Percentiles rank a stretch among this genome's conserved stretches.
Conservation (phyloP, 2,888 invertebrate species). For the Mesodorylaimus sp. region DNA sequence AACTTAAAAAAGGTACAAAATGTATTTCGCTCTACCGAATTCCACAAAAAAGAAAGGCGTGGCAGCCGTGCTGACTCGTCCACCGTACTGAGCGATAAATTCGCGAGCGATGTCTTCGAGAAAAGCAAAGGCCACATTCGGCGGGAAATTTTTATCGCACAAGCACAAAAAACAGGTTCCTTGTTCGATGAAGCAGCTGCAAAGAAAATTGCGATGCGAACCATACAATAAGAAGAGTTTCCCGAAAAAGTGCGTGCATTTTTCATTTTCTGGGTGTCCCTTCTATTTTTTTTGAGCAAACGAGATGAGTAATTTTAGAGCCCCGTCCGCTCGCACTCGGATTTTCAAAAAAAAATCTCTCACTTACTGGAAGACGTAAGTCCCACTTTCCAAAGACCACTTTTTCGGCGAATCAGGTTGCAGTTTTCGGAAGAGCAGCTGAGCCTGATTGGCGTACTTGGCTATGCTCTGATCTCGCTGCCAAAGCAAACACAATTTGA, state of each 20-base stretch:
- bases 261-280: too few species aligned
- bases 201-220: too few species aligned
- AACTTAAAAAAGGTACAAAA: too few species aligned
- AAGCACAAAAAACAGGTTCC: constrained; percentile 22
- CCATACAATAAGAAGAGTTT: too few species aligned
- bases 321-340: neutral
- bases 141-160: constrained; percentile 23
- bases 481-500: too few species aligned
- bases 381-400: constrained; percentile 89
- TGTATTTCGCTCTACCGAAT: too few species aligned
- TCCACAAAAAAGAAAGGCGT: constrained; percentile 28
- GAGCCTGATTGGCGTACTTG: constrained; percentile 98
- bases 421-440: constrained; percentile 87
- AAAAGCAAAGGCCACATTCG: constrained; percentile 20
- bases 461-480: constrained; percentile 78
- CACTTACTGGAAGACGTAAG: constrained; percentile 90
- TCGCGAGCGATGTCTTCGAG: constrained; percentile 18
- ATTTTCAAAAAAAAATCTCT: constrained; percentile 1
- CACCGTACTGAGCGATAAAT: constrained; percentile 19
- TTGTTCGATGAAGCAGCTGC: constrained; percentile 6
- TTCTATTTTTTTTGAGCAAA: too few species aligned
- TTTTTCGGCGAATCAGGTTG: constrained; percentile 68
- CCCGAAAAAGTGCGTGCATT: too few species aligned
- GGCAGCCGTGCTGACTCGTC: constrained; percentile 20
- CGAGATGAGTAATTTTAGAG: neutral